Percentiles rank a stretch among this genome's conserved stretches.
These are phyloP conservation scores for Brachylomia viminalis DNA, from an alignment of 2,888 invertebrate genomes.

Conservation along the genomic window DNA sequence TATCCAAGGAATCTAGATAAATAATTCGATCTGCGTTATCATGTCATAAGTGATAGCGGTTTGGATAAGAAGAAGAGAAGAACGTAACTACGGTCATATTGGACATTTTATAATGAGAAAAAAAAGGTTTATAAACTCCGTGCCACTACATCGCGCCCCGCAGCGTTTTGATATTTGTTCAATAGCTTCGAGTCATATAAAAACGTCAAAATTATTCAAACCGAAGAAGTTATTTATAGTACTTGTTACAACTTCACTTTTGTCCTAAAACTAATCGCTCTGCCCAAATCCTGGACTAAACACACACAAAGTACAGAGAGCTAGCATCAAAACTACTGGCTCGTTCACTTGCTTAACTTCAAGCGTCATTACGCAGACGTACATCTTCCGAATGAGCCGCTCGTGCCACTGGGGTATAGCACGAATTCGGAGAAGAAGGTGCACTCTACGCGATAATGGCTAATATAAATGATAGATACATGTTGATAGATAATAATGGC, in stretches of 20 bases:
- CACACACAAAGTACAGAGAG: conserved; percentile 53
- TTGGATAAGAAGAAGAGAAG: background rate
- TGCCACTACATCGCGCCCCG: background rate
- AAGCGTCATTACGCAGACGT: conserved; percentile 74
- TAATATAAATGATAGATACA: too few relatives aligned
- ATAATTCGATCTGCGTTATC: conserved; percentile 17
- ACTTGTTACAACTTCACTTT: background rate
- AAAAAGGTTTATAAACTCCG: background rate
- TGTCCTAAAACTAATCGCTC: background rate
- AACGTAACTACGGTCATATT: background rate
- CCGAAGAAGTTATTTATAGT: background rate
- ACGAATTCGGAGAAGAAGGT: conserved; percentile 25
- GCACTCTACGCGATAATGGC: background rate
- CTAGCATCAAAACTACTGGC: conserved; percentile 70
- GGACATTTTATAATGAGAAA: background rate
- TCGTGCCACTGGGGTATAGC: conserved; percentile 39
- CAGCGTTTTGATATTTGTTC: background rate
- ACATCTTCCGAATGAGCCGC: conserved; percentile 66
- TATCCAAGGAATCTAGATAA: conserved; percentile 41
- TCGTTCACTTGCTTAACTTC: conserved; percentile 71
- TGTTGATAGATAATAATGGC: too few relatives aligned
- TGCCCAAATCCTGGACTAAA: conserved; percentile 27
- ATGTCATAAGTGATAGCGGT: conserved; percentile 25
- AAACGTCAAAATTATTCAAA: background rate
- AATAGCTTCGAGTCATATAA: background rate